These are phyloP conservation scores for Propithecus coquereli DNA, from an alignment of 2,113 vertebrate genomes.

Conservation along the genomic window DNA sequence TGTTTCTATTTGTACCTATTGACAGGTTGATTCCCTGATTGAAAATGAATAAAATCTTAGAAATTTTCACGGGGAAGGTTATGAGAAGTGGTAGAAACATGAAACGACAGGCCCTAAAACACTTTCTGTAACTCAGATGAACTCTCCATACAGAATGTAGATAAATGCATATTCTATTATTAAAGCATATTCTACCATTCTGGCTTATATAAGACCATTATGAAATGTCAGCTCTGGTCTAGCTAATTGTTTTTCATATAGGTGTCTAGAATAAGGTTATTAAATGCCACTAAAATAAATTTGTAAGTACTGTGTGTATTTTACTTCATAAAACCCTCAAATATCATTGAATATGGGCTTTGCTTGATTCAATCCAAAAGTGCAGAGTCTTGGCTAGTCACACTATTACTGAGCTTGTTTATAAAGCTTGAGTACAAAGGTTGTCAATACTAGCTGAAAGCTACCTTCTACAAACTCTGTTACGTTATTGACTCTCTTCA, in stretches of 20 bases:
- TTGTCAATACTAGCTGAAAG: not conserved
- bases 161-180: not conserved
- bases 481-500: not conserved
- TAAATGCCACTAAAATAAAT: not conserved
- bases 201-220: not conserved
- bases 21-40: not conserved
- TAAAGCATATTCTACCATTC: not conserved
- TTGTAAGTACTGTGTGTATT: not conserved
- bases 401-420: not conserved
- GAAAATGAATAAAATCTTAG: not conserved
- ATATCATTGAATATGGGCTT: not conserved
- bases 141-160: not conserved
- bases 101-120: not conserved
- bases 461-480: not conserved
- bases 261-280: not conserved
- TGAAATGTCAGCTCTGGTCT: not conserved
- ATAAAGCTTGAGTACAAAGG: not conserved
- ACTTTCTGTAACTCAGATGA: not conserved
- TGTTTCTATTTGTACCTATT: not conserved
- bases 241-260: not conserved
- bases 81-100: not conserved
- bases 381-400: not conserved
- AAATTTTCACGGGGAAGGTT: not conserved
- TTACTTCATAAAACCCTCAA: not conserved
- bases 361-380: not conserved